phyloP scores from a whole-genome alignment of 2,113 vertebrate genomes.

The Turnix velox region DNA sequence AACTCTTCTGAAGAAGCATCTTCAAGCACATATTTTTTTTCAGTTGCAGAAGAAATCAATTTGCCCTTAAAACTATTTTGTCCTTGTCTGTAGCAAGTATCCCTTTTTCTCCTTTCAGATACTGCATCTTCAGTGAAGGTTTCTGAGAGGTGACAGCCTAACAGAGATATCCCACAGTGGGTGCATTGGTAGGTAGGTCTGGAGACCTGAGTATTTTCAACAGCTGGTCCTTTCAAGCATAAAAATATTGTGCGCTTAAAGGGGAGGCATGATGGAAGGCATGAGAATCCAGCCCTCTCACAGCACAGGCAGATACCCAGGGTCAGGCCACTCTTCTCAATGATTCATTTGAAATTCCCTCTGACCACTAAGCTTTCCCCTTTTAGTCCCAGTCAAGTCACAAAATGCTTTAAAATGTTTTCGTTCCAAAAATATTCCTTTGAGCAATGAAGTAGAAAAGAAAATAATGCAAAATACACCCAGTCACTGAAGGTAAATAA shows the following conservation, averaged over 20 bases:
- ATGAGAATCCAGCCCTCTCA: background rate
- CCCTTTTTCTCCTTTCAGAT: background rate
- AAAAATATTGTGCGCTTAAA: background rate
- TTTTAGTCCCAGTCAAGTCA: background rate
- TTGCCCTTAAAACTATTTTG: background rate
- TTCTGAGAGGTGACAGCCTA: background rate
- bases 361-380: background rate
- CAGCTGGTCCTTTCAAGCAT: background rate
- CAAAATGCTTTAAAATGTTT: background rate
- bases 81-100: background rate
- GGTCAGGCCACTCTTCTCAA: background rate
- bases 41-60: background rate
- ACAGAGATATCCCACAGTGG: accelerated
- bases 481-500: background rate
- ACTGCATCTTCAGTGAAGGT: background rate
- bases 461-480: background rate
- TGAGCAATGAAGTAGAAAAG: background rate
- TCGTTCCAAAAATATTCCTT: background rate
- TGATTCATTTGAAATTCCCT: background rate
- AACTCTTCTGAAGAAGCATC: background rate
- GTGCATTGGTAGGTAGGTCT: background rate
- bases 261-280: background rate
- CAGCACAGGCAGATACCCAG: background rate
- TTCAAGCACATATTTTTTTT: background rate
- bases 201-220: background rate